A percentile compares a stretch with the other conserved stretches of the same genome.
These are phyloP conservation scores for Tetranychus truncatus DNA, from an alignment of 2,888 invertebrate genomes.

Conservation along the genomic window DNA sequence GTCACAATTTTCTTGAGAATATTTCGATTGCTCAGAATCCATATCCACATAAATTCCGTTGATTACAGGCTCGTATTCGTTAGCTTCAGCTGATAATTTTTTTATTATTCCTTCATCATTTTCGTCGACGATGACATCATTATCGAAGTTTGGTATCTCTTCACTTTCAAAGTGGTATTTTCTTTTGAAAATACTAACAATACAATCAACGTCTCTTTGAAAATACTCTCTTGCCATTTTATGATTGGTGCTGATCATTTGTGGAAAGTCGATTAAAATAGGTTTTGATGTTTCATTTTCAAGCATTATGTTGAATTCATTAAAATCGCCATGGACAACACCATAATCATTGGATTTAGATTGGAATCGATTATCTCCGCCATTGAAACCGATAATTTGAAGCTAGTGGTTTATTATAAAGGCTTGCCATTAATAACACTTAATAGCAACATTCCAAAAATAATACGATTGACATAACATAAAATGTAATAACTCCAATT, in stretches of 20 bases:
- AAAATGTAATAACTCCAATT: background rate
- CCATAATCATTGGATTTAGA: slow-evolving; percentile 66
- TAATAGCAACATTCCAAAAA: background rate
- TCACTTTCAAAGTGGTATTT: slow-evolving; percentile 59
- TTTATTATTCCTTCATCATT: background rate
- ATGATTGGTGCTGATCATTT: slow-evolving; percentile 45
- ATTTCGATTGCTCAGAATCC: background rate
- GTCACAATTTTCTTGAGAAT: background rate
- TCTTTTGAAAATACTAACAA: slow-evolving; percentile 71
- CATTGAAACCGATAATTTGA: background rate
- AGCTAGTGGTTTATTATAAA: background rate
- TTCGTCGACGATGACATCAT: background rate
- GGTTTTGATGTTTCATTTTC: slow-evolving; percentile 44
- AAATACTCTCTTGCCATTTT: slow-evolving; percentile 45
- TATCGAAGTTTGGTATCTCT: slow-evolving; percentile 16
- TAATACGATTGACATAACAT: background rate
- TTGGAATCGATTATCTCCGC: background rate
- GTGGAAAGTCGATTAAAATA: slow-evolving; percentile 89
- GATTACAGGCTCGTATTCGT: background rate
- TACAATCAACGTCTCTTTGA: slow-evolving; percentile 79
- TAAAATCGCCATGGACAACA: slow-evolving; percentile 96
- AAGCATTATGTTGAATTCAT: slow-evolving; percentile 91
- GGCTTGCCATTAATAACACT: background rate
- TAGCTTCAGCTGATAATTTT: background rate
- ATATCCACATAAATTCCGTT: background rate